phyloP scores from a whole-genome alignment of 2,888 invertebrate species.

The Cremastobaeus sp. region DNA sequence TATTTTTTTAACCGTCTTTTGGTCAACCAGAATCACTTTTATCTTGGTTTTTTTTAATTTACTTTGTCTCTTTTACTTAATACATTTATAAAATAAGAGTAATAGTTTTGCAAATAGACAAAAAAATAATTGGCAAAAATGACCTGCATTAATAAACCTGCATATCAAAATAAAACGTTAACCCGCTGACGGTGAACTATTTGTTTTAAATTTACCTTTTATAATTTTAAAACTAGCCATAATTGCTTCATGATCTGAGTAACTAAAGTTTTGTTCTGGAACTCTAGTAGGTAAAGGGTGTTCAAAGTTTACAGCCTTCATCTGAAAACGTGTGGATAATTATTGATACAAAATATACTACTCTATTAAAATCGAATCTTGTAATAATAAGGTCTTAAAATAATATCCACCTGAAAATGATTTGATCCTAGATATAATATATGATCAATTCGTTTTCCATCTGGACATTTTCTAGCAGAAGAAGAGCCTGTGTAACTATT shows the following conservation, averaged over 20 bases:
- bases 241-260: conserved; percentile 95
- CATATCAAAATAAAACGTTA: background rate
- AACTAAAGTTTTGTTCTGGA: conserved; percentile 86
- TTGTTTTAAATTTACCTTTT: conserved; percentile 64
- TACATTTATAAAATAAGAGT: too few relatives aligned
- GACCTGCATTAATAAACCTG: too few relatives aligned
- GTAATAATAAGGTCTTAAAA: conserved; percentile 46
- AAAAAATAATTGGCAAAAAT: too few relatives aligned
- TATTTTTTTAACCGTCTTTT: too few relatives aligned
- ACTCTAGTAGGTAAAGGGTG: conserved; percentile 87
- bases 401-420: conserved; percentile 66
- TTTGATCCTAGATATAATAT: conserved; percentile 84
- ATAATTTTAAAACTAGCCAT: conserved; percentile 79
- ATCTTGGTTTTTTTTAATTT: too few relatives aligned
- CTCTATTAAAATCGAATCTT: too few relatives aligned
- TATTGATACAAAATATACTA: too few relatives aligned
- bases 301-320: conserved; percentile 81
- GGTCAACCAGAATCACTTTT: too few relatives aligned
- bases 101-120: too few relatives aligned
- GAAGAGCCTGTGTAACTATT: conserved; percentile 89
- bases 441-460: conserved; percentile 95
- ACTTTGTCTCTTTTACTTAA: too few relatives aligned
- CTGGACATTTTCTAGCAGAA: conserved; percentile 80
- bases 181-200: background rate
- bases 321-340: conserved; percentile 63